Evolutionary conservation across 2,797 vertebrate genomes (phyloP).

Genomic region (Mormyrops boulengeri): DNA sequence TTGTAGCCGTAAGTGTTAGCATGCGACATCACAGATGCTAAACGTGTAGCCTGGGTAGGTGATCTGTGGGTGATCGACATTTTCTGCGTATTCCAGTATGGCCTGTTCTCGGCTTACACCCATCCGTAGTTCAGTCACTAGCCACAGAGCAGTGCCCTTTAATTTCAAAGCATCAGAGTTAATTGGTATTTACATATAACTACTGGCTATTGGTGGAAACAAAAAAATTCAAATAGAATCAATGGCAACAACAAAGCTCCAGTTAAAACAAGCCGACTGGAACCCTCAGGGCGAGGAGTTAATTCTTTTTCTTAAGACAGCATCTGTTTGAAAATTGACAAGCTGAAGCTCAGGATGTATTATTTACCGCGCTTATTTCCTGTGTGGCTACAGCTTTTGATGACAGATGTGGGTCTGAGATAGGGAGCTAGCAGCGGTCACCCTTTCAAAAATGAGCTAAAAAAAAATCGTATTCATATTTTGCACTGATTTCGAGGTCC

Average conservation of each 20-base stretch:
- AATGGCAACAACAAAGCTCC: neutral
- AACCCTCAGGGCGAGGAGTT: neutral
- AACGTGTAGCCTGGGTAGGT: neutral
- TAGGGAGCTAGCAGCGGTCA: neutral
- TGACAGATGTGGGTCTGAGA: slow-evolving; percentile 3
- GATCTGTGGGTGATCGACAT: neutral
- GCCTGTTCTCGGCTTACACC: neutral
- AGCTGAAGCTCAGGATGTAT: neutral
- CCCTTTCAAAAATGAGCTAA: neutral
- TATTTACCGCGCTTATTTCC: neutral
- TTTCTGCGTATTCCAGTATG: neutral
- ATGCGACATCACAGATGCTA: neutral
- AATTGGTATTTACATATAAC: slow-evolving; percentile 18
- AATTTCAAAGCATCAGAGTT: neutral
- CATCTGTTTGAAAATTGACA: slow-evolving; percentile 14
- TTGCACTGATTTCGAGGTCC: neutral
- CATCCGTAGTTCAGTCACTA: neutral
- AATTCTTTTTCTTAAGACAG: slow-evolving; percentile 16
- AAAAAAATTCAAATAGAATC: neutral
- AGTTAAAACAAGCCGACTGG: neutral
- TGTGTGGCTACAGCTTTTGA: neutral
- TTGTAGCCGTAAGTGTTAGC: neutral
- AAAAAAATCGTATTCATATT: neutral
- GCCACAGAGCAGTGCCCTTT: neutral
- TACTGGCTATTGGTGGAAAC: neutral